Base-by-base conservation (phyloP, 2,888 invertebrate species). In the Tridacna gigas region DNA sequence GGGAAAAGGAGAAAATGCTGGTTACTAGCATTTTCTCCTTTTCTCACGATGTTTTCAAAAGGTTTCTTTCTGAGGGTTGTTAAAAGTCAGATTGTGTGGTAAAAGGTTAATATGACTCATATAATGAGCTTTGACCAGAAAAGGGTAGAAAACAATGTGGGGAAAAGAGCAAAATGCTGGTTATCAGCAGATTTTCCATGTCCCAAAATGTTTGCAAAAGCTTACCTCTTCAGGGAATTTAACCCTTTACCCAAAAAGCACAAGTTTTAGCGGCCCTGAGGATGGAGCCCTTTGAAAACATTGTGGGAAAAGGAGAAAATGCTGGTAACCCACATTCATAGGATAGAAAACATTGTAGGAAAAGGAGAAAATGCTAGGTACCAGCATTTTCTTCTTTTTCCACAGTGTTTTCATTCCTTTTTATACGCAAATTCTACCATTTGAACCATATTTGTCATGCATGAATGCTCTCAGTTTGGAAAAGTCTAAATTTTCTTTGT, bases 311-410 rank as follows among this genome's bases (percentile, higher is more conserved):
- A 37, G 37, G 37, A 37, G 37, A 37, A 37, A 37, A 37, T 37
- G 37, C 37, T 37, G 37, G 37, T 37, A 4, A 37, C 37, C 37
- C 2, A 7, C 37, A 37, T 37, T 37, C 7, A n/a, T n/a, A n/a
- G n/a, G n/a, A n/a, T 25, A 9, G 63, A 63, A 63, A 63, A 63
- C 63, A 63, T 63, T 63, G 63, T 63, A 22, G 63, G 22, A 63
- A 63, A 63, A 63, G 63, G 20, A 63, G 63, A 63, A 63, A 63
- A n/a, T 63, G 63, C 63, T 20, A 3, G 63, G 3, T 9, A n/a
- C 13, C n/a, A 63, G 25, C 63, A 63, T n/a, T 63, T 63, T 63
- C 63, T 63, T 3, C 63, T 63, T 63, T 56, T 56, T 3, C 56
- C 56, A 20, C 56, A 56, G 9, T 56, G 56, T 56, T 56, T 56